A percentile compares a stretch with the other conserved stretches of the same genome.
phyloP scores from a whole-genome alignment of 2,113 vertebrate species.

The Egretta garzetta region DNA sequence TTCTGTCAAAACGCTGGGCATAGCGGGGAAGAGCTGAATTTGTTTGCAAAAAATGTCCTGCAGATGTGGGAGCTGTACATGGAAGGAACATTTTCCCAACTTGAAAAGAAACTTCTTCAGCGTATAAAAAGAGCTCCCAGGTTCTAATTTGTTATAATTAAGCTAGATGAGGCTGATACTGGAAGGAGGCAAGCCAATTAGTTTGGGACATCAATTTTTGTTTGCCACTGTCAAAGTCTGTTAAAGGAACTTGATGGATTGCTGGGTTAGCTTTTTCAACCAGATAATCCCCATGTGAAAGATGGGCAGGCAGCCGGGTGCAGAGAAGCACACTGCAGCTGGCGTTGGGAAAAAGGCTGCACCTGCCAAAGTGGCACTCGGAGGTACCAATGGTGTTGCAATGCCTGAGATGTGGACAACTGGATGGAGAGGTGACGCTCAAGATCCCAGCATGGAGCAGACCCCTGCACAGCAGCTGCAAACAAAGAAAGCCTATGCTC shows the following conservation, averaged over 20 bases:
- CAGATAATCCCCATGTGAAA: not conserved
- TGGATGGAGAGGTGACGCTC: not conserved
- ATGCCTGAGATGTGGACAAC: fast-evolving
- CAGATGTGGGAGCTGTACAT: not conserved
- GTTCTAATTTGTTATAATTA: slow-evolving; percentile 62
- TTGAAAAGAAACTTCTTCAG: not conserved
- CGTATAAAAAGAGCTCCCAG: not conserved
- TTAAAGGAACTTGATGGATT: slow-evolving; percentile 34
- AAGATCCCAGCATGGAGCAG: not conserved
- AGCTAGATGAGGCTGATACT: slow-evolving; percentile 18
- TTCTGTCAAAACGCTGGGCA: not conserved
- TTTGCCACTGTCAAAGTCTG: slow-evolving; percentile 54
- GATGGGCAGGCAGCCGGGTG: not conserved
- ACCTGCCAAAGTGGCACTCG: fast-evolving
- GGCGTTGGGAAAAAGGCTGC: not conserved
- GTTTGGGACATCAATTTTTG: slow-evolving; percentile 47
- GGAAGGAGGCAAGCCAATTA: slow-evolving; percentile 52
- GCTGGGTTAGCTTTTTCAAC: slow-evolving; percentile 2
- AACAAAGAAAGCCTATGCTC: not conserved
- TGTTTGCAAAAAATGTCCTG: not conserved
- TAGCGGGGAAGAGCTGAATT: not conserved
- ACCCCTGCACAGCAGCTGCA: not conserved
- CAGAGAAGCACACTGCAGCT: not conserved
- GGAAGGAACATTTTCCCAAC: not conserved
- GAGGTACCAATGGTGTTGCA: not conserved